phyloP scores from a whole-genome alignment of 2,797 vertebrate species.

The Anniella stebbinsi region DNA sequence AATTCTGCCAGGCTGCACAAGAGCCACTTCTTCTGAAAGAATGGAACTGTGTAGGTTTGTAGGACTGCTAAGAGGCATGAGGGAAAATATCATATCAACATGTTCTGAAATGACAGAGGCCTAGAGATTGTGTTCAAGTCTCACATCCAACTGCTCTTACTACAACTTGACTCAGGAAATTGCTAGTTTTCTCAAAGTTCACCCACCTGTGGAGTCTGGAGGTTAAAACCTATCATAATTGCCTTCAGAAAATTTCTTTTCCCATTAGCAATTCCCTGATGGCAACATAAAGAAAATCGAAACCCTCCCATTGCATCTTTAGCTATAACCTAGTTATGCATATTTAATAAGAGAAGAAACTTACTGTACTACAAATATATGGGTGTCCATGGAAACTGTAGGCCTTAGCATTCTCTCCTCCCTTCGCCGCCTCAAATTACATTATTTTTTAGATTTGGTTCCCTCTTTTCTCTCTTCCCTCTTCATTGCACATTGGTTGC shows the following conservation, averaged over 20 bases:
- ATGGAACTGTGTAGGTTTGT: neutral
- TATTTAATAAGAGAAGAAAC: constrained; percentile 74
- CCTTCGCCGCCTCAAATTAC: neutral
- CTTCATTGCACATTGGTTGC: constrained; percentile 12
- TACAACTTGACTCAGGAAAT: neutral
- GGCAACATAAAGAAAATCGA: constrained; percentile 72
- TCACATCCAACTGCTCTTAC: neutral
- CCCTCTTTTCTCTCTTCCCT: neutral
- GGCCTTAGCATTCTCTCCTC: constrained; percentile 27
- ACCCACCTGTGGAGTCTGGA: constrained; percentile 48
- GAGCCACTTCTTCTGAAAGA: neutral
- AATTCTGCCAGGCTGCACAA: neutral
- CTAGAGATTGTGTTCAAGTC: neutral
- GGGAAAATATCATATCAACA: neutral
- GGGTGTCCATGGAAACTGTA: constrained; percentile 73
- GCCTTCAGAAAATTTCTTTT: constrained; percentile 68
- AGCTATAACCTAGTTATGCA: constrained; percentile 68
- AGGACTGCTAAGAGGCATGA: neutral
- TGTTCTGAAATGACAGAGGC: neutral
- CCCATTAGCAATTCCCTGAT: constrained; percentile 70
- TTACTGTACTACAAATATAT: constrained; percentile 64
- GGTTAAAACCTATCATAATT: constrained; percentile 65
- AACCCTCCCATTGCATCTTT: constrained; percentile 59
- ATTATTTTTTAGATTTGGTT: constrained; percentile 32
- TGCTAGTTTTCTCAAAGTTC: constrained; percentile 50